Evolutionary conservation across 2,888 invertebrate species (phyloP).

Genomic region (Heliconius erato): DNA sequence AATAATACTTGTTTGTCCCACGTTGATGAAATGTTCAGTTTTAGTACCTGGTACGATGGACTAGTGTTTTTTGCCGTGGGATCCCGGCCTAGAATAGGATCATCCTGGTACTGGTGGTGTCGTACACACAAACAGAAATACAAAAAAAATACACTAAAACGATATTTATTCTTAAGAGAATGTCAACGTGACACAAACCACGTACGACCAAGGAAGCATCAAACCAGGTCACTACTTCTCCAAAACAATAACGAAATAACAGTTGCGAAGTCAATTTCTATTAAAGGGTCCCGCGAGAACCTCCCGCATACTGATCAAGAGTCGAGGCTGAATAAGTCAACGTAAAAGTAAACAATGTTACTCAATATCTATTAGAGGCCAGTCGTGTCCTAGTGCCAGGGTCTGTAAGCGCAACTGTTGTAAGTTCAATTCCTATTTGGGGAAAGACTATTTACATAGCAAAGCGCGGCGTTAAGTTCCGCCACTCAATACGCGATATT

Average conservation of each 20-base stretch:
- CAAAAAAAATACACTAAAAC: not conserved
- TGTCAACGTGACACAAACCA: not conserved
- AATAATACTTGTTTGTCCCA: no score
- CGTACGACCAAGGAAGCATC: constrained; percentile 1
- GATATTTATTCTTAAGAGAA: not conserved
- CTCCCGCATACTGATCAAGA: constrained; percentile 26
- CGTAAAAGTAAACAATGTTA: constrained; percentile 1
- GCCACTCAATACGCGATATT: no score
- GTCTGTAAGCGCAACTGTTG: not conserved
- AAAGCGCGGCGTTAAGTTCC: not conserved
- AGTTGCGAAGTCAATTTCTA: constrained; percentile 22
- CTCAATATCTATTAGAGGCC: not conserved
- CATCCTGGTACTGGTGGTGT: no score
- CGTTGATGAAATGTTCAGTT: no score
- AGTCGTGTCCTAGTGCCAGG: no score
- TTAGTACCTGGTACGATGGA: no score
- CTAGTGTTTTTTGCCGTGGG: no score
- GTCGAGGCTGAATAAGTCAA: constrained; percentile 15
- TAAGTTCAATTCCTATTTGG: not conserved
- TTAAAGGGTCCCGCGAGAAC: constrained; percentile 13
- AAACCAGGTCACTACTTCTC: constrained; percentile 28
- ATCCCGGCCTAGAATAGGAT: no score
- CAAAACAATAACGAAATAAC: constrained; percentile 23
- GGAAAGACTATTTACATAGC: not conserved
- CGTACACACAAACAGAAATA: no score